These are phyloP conservation scores for Darevskia nairensis DNA, from an alignment of 2,797 vertebrate species.

Conservation along the genomic window DNA sequence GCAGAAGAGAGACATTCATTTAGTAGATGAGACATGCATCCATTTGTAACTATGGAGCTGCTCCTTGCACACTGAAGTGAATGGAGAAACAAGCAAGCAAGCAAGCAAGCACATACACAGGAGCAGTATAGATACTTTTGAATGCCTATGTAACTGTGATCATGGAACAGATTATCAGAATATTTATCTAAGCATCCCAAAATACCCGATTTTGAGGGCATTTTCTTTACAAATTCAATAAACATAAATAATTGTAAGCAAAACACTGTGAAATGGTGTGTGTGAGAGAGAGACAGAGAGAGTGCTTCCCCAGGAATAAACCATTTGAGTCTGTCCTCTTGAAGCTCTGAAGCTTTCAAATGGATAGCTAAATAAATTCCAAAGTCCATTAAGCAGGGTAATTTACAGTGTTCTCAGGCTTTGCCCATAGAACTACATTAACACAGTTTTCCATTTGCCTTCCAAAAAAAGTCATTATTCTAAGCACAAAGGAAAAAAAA, in stretches of 20 bases:
- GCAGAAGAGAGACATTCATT: not conserved
- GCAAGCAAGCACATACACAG: not conserved
- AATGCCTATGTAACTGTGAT: not conserved
- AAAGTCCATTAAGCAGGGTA: slow-evolving; percentile 75
- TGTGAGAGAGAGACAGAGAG: not conserved
- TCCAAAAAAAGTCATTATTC: slow-evolving; percentile 60
- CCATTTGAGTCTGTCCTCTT: slow-evolving; percentile 42
- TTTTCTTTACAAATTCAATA: slow-evolving; percentile 21
- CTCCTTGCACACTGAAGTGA: not conserved
- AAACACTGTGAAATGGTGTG: slow-evolving; percentile 1
- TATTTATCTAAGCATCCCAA: not conserved
- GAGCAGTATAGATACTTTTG: not conserved
- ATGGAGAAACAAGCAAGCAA: not conserved
- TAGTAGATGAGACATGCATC: not conserved
- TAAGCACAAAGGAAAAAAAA: slow-evolving; percentile 41
- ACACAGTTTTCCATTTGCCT: slow-evolving; percentile 52
- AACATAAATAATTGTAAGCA: slow-evolving; percentile 18
- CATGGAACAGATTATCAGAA: not conserved
- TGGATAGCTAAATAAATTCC: slow-evolving; percentile 67
- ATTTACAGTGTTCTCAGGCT: slow-evolving; percentile 67
- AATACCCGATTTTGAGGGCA: slow-evolving; percentile 12
- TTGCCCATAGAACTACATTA: slow-evolving; percentile 71
- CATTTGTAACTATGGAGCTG: not conserved
- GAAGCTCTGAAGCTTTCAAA: slow-evolving; percentile 69
- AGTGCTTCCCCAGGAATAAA: slow-evolving; percentile 46